Conservation (phyloP, 1,140 invertebrate genomes). For the Ladona fulva region DNA sequence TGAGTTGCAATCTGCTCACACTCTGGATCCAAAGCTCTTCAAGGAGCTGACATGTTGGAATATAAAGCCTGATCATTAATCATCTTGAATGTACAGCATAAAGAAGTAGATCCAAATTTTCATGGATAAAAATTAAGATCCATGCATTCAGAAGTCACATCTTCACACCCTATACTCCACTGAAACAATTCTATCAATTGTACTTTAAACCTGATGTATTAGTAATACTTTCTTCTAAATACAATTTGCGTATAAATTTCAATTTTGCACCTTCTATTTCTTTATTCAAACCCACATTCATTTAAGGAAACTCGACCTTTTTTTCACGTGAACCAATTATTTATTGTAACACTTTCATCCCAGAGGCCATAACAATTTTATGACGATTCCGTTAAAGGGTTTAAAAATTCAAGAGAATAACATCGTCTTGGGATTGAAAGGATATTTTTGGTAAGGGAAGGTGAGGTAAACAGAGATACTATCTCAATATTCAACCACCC, state of each 20-base stretch:
- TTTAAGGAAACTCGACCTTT: conserved; percentile 3
- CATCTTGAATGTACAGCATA: too few relatives aligned
- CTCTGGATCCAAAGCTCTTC: too few relatives aligned
- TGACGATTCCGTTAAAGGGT: not conserved
- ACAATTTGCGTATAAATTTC: not conserved
- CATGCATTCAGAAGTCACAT: not conserved
- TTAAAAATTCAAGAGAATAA: conserved; percentile 2
- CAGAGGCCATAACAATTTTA: conserved; percentile 1
- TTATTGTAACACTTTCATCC: conserved; percentile 10
- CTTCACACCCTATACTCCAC: not conserved
- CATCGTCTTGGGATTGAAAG: not conserved
- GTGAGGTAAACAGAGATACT: not conserved
- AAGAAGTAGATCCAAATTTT: too few relatives aligned
- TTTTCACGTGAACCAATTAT: not conserved
- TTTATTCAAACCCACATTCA: not conserved
- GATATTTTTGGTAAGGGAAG: not conserved
- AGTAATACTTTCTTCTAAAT: conserved; percentile 3
- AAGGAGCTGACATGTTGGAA: too few relatives aligned
- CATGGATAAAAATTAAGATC: not conserved
- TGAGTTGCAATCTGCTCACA: not conserved
- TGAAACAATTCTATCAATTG: not conserved
- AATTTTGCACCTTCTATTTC: not conserved
- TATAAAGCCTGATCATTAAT: too few relatives aligned
- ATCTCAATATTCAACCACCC: conserved; percentile 2
- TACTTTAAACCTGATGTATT: not conserved